These are phyloP conservation scores for Hemicrepidius hirtus DNA, from an alignment of 2,888 invertebrate genomes.

Conservation along the genomic window DNA sequence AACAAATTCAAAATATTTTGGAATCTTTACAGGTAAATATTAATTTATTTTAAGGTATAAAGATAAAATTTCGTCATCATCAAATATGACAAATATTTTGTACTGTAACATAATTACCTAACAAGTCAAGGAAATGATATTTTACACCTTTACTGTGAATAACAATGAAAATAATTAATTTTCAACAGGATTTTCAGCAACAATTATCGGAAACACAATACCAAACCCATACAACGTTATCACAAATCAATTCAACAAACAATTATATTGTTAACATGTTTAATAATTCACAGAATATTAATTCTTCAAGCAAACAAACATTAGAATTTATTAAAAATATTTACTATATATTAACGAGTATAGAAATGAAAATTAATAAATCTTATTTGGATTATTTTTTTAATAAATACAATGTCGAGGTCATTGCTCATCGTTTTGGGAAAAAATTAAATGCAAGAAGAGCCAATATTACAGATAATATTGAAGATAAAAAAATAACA, in stretches of 20 bases:
- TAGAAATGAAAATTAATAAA: constrained; percentile 55
- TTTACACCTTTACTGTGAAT: too few relatives aligned
- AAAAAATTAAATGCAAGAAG: constrained; percentile 25
- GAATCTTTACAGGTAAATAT: constrained; percentile 34
- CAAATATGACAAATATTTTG: too few relatives aligned
- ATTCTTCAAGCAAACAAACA: constrained; percentile 11
- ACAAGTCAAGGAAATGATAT: background rate
- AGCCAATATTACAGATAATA: background rate
- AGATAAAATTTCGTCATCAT: background rate
- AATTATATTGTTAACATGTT: background rate
- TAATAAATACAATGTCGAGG: constrained; percentile 45
- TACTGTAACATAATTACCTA: too few relatives aligned
- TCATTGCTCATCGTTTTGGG: constrained; percentile 35
- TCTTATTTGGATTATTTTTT: constrained; percentile 48
- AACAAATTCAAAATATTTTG: constrained; percentile 26
- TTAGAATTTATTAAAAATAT: constrained; percentile 50
- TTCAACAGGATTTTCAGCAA: constrained; percentile 27
- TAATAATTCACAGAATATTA: background rate
- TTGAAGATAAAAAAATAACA: background rate
- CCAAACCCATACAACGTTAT: background rate
- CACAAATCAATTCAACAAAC: constrained; percentile 12
- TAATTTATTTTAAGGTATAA: background rate
- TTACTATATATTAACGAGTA: constrained; percentile 43
- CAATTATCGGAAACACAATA: constrained; percentile 23
- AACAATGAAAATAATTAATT: constrained; percentile 6